Conservation (phyloP, 2,113 vertebrate genomes). For the Chaetodon trifascialis region DNA sequence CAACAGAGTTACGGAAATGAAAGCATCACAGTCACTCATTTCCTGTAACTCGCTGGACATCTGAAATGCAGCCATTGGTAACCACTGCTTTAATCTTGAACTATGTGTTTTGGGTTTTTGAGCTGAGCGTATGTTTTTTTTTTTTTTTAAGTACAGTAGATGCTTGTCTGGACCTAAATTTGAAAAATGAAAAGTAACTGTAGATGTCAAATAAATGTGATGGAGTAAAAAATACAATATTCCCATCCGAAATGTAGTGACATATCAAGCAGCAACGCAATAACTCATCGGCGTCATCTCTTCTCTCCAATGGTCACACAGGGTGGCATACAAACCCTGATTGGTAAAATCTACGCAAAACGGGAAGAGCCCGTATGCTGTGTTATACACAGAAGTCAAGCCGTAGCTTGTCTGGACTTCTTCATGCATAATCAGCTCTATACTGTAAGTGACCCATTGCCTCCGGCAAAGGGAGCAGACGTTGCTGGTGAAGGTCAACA, state of each 20-base stretch:
- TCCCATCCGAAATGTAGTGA: neutral
- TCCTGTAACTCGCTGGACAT: no score
- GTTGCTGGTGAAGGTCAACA: neutral
- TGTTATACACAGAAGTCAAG: accelerated
- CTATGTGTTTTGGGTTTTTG: neutral
- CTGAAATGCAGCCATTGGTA: neutral
- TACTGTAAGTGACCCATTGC: neutral
- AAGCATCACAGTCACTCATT: no score
- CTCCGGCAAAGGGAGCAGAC: neutral
- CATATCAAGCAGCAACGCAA: neutral
- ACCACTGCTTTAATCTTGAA: neutral
- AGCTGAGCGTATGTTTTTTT: neutral
- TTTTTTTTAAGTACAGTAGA: no score
- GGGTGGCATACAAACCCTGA: neutral
- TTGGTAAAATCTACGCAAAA: neutral
- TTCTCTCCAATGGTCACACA: no score
- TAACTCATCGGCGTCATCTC: neutral
- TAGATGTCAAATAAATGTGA: neutral
- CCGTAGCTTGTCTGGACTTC: neutral
- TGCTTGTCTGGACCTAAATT: neutral
- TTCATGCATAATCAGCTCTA: neutral
- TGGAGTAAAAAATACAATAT: neutral
- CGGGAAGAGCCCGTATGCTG: neutral
- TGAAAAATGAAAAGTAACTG: neutral
- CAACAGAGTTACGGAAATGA: no score